Conservation (phyloP, 2,113 vertebrate genomes). For the Phaethon lepturus region DNA sequence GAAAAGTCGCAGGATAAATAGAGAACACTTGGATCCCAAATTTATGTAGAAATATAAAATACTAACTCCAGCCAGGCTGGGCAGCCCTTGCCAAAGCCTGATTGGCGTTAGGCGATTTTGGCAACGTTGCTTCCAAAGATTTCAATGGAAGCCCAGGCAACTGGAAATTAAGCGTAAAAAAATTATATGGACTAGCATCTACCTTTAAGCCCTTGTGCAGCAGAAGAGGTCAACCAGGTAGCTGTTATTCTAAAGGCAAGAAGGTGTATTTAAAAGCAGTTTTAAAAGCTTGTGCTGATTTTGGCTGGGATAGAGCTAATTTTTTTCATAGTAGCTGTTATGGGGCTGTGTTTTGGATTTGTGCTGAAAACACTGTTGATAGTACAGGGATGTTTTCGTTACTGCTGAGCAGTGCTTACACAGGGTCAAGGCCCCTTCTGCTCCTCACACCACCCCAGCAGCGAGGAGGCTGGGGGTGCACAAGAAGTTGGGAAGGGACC, state of each 20-base stretch:
- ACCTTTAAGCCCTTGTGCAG: background rate
- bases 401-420: too few species aligned
- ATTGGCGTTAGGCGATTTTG: background rate
- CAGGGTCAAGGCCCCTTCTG: too few species aligned
- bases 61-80: background rate
- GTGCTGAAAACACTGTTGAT: too few species aligned
- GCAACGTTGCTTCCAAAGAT: accelerated
- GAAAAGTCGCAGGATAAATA: background rate
- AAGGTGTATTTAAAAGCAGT: background rate
- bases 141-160: background rate
- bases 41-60: background rate
- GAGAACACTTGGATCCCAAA: background rate
- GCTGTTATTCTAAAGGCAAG: background rate
- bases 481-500: too few species aligned
- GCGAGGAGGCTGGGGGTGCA: too few species aligned
- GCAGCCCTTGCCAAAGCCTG: background rate
- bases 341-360: too few species aligned
- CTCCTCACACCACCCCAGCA: too few species aligned
- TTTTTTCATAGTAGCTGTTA: too few species aligned
- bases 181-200: background rate
- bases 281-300: background rate
- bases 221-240: background rate
- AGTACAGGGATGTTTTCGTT: too few species aligned
- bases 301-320: too few species aligned
- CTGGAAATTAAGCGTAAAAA: background rate